These are phyloP conservation scores for Halichondria panicea DNA, from an alignment of 37 sponge, comb jelly and placozoan genomes.

Conservation along the genomic window DNA sequence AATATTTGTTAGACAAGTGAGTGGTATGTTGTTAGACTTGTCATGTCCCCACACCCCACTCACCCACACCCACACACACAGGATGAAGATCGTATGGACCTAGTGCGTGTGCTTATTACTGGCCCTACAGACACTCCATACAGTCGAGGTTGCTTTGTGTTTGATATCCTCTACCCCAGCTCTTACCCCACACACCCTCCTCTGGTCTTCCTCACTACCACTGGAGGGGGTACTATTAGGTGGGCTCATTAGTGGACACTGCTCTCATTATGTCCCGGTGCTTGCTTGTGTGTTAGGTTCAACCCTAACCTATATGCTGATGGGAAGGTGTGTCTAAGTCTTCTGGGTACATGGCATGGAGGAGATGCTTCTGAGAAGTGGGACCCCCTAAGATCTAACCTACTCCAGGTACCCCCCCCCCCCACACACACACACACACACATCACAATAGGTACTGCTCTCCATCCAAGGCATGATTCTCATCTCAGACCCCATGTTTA, in stretches of 20 bases:
- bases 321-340: slow-evolving; percentile 95
- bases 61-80: neutral
- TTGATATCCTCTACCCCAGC: slow-evolving; percentile 84
- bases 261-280: neutral
- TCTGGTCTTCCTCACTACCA: slow-evolving; percentile 82
- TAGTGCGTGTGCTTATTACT: slow-evolving; percentile 84
- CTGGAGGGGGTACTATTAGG: slow-evolving; percentile 89
- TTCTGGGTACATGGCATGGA: slow-evolving; percentile 95
- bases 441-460: slow-evolving; percentile 66
- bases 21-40: neutral
- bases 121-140: slow-evolving; percentile 92
- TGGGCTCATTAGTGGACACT: slow-evolving; percentile 6
- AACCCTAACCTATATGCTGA: slow-evolving; percentile 96
- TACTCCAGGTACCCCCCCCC: slow-evolving; percentile 60
- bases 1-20: slow-evolving; percentile 78
- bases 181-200: slow-evolving; percentile 83
- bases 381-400: slow-evolving; percentile 71
- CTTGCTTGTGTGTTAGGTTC: too few species aligned
- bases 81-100: slow-evolving; percentile 91
- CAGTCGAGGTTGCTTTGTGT: slow-evolving; percentile 85
- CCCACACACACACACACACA: neutral
- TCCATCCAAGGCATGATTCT: slow-evolving; percentile 90
- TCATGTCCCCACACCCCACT: neutral
- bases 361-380: slow-evolving; percentile 92
- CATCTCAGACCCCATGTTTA: slow-evolving; percentile 91